Evolutionary conservation across 1,140 invertebrate genomes (phyloP), one percentile per base, ranked within the genome.

Genomic region (Drosophila triauraria): DNA sequence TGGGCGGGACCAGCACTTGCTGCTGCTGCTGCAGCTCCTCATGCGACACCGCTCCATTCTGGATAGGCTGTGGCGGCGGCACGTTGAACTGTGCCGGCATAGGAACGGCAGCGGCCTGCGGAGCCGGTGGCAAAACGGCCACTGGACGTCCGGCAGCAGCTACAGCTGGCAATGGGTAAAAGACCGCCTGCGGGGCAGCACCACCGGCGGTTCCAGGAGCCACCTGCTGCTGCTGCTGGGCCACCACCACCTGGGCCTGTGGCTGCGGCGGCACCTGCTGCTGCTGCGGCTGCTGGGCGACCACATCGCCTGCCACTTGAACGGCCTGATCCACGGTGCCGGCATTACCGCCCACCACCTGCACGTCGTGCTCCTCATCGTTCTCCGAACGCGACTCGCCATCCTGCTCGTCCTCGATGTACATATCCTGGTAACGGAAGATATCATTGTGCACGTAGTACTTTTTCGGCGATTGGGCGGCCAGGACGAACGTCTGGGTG

Each of bases 381-480:
- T 95, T 95, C 81, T 96, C 95, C 23, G 95, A 95, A 58, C 95
- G 95, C 23, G 94, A 94, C 65, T 93, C 92, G 9, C 94, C 94
- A 70, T 95, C 95, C 53, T 94, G 93, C 23, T 93, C 94, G 78
- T 95, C 93, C 61, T 93, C 92, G 44, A 88, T 91, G 56, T 92
- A 93, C 53, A 93, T 25, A 65, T 93, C 97, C 94, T 99, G 98
- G 93, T 99, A 99, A 59, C 98, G 96, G 93, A 99, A 99, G 91
- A 99, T 99, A 93, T 99, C 98, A 94, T 99, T 99, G 92, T 98
- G 97, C 20, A 99, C 98, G 92, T 99, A 99, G 94, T 98, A 99
- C 93, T 98, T 98, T 94, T 98, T 99, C 25, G 98, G 97, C 50
- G 97, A 96, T 94, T 99, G 98, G 42, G 97, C 97, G 51, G 97